Evolutionary conservation across 1,140 invertebrate species (phyloP), one percentile per base, ranked within the genome.

Genomic region (Cryptotermes secundus): DNA sequence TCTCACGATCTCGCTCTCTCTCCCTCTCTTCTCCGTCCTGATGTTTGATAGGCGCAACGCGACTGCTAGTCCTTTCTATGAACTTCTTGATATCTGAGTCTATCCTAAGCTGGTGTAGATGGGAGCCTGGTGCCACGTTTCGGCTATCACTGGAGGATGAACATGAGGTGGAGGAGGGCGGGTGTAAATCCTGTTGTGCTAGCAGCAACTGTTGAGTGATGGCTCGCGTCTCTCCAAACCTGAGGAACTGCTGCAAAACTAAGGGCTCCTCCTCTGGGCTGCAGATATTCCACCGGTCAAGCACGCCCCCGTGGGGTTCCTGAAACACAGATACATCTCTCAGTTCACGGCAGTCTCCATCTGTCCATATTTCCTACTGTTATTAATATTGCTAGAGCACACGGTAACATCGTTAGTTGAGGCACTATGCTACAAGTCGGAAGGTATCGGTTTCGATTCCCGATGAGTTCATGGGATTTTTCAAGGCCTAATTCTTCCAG

Each of bases 161-260:
- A 53, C n/a, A 49, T 24, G 81, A 12, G 34, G 79, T 38, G 3
- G 82, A 22, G 34, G 83, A 42, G 14, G 85, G 49, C 26, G 45
- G 72, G 34, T 42, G 34, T n/a, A 84, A 88, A 86, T 42, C 90
- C 89, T 86, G 86, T 83, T 92, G 94, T 88, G 94, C 93, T 86
- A 95, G 90, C 87, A 96, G 91, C 86, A 96, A 91, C 88, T 96
- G 95, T 88, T 96, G 94, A 86, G 95, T 95, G 87, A 96, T 95
- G 82, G 94, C 93, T 89, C 95, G 92, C 84, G 96, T 97, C 90
- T 96, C 95, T 83, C 94, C 94, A 89, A 96, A 97, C 86, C 95
- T 92, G 83, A 97, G 92, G 91, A 97, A 97, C 91, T 97, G 96
- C 90, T 96, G 95, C 81, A 97, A 91, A 82, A 97, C 95, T 87